Evolutionary conservation across 2,113 vertebrate species (phyloP).

Genomic region (Tyrannus savana): DNA sequence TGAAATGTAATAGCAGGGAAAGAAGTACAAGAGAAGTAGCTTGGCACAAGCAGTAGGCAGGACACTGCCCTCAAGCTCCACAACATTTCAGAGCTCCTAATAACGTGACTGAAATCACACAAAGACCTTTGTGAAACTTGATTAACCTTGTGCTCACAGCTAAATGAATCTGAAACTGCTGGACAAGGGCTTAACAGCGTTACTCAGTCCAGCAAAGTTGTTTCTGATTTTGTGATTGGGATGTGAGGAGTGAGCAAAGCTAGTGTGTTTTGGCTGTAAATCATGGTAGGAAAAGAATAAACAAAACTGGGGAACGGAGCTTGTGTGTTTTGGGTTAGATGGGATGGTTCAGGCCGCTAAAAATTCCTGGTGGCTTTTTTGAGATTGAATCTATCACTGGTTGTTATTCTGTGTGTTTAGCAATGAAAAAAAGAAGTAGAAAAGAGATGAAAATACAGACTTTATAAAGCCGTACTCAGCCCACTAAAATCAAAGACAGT

Average conservation of each 20-base stretch:
- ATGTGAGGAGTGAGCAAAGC: slow-evolving; percentile 4
- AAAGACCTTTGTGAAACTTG: neutral
- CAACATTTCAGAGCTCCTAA: neutral
- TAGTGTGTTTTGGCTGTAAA: slow-evolving; percentile 56
- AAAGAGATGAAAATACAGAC: slow-evolving; percentile 53
- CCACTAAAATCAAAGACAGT: slow-evolving; percentile 59
- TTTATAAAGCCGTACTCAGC: slow-evolving; percentile 3
- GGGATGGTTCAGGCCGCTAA: slow-evolving; percentile 43
- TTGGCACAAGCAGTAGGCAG: neutral
- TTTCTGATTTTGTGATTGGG: slow-evolving; percentile 30
- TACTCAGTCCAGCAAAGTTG: neutral
- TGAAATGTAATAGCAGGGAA: neutral
- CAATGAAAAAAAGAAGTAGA: slow-evolving; percentile 59
- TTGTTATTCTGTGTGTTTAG: slow-evolving; percentile 64
- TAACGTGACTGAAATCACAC: neutral
- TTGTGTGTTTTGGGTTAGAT: slow-evolving; percentile 49
- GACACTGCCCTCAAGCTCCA: neutral
- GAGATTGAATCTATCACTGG: slow-evolving; percentile 66
- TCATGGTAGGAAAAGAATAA: slow-evolving; percentile 18
- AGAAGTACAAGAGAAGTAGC: neutral
- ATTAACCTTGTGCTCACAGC: neutral
- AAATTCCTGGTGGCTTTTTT: slow-evolving; percentile 74
- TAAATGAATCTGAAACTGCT: neutral
- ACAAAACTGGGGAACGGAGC: slow-evolving; percentile 1
- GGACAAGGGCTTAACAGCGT: neutral